Percentiles rank a stretch among this genome's conserved stretches.
Evolutionary conservation across 2,888 invertebrate genomes (phyloP).

Genomic region (Volucella inanis): DNA sequence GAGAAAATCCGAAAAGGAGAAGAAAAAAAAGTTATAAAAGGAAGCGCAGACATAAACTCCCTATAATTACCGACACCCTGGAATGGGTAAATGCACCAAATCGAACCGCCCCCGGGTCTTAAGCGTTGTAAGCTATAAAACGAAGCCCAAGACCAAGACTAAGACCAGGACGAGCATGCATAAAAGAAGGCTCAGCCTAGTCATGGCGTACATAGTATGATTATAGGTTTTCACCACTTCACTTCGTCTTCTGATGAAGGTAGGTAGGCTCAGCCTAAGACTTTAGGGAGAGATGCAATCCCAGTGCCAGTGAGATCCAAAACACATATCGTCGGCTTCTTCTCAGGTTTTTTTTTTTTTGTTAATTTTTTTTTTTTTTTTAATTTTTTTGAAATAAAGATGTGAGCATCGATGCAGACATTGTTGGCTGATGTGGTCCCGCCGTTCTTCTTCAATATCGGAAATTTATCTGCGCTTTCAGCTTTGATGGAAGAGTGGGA

Average conservation of each 20-base stretch:
- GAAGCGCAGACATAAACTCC: conserved; percentile 83
- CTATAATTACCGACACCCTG: conserved; percentile 83
- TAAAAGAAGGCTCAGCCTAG: conserved; percentile 58
- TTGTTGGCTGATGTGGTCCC: conserved; percentile 69
- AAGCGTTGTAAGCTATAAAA: conserved; percentile 54
- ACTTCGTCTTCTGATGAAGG: not conserved
- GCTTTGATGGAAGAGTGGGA: conserved; percentile 11
- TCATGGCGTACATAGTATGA: conserved; percentile 66
- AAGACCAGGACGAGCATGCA: conserved; percentile 36
- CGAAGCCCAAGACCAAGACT: conserved; percentile 21
- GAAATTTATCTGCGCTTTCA: conserved; percentile 63
- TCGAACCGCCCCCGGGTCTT: conserved; percentile 81
- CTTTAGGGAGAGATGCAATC: conserved; percentile 2
- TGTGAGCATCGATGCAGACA: conserved; percentile 71
- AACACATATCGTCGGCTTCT: conserved; percentile 53
- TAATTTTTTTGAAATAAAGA: conserved; percentile 65
- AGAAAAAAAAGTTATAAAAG: conserved; percentile 79
- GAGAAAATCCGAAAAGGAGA: conserved; percentile 9
- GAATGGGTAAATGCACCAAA: conserved; percentile 82
- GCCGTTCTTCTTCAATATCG: conserved; percentile 68
- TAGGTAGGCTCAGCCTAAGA: conserved; percentile 26
- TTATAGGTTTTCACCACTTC: conserved; percentile 42
- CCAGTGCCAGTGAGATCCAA: conserved; percentile 21
- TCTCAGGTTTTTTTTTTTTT: conserved; percentile 38
- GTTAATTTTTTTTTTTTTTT: conserved; percentile 37